These are phyloP conservation scores for Mesorhabditis spiculigera DNA, from an alignment of 2,888 invertebrate genomes.

Conservation along the genomic window DNA sequence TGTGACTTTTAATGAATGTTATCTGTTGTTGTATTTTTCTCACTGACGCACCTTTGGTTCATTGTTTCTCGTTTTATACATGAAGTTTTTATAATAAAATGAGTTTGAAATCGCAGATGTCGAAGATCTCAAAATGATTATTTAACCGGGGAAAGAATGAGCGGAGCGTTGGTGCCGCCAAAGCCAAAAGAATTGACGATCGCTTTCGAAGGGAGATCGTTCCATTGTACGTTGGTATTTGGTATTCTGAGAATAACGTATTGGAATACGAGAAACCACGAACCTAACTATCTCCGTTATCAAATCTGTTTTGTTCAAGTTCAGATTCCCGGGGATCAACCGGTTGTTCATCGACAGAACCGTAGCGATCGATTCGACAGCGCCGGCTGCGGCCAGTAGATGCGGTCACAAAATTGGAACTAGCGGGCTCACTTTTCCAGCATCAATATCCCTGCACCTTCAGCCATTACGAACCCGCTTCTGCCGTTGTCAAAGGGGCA, in stretches of 20 bases:
- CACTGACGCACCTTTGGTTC: too few relatives aligned
- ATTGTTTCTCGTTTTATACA: too few relatives aligned
- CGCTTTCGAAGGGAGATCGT: conserved; percentile 62
- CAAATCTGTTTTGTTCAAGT: conserved; percentile 71
- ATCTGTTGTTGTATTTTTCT: too few relatives aligned
- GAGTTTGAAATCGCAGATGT: too few relatives aligned
- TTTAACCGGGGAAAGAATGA: conserved; percentile 10
- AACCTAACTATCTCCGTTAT: too few relatives aligned
- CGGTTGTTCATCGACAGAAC: conserved; percentile 75
- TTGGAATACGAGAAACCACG: background rate
- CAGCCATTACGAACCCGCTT: conserved; percentile 92
- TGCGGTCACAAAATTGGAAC: conserved; percentile 64
- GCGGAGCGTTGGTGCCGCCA: conserved; percentile 87
- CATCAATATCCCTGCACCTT: conserved; percentile 77
- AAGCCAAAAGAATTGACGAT: conserved; percentile 97
- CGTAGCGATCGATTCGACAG: conserved; percentile 83
- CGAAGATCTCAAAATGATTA: too few relatives aligned
- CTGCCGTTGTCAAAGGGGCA: conserved; percentile 83
- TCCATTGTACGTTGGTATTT: conserved; percentile 60
- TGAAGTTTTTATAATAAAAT: too few relatives aligned
- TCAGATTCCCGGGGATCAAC: conserved; percentile 80
- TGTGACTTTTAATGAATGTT: too few relatives aligned
- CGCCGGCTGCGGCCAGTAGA: conserved; percentile 93
- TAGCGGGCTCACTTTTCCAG: background rate
- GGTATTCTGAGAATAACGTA: background rate